Evolutionary conservation across 2,888 invertebrate genomes (phyloP), one percentile per base, ranked within the genome.

Genomic region (Tromatobia lineatoria): DNA sequence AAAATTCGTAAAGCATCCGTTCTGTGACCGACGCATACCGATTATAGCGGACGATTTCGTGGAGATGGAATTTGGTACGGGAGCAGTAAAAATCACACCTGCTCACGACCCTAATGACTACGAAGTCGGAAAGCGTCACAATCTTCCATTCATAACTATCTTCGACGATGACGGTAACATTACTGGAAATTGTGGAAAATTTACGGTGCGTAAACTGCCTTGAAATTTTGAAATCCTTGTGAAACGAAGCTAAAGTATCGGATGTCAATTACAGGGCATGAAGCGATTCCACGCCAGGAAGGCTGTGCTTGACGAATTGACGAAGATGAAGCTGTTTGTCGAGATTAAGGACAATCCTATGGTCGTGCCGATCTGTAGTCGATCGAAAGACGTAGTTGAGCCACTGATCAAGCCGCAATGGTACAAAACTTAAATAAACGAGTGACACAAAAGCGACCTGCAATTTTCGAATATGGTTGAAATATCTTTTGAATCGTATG

Each of bases 21-120:
- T 99, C 93, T 95, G 97, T 82, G 95, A 96, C 75, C 95, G 99
- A 78, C 95, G 95, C 85, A 94, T 99, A 87, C 98, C 99, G 0
- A 96, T 99, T 88, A 95, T 99, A 15, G 96, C 96, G 66, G 99
- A 99, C 92, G 96, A 97, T 1, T 99, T 98, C 92, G 99, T 99
- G 0, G 99, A 99, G 90, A 97, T 96, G 94, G 96, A 96, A 83
- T 99, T 99, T 93, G 99, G 99, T 90, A 99, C 99, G 76, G 98
- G 99, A 88, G 99, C 99, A 82, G 99, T 99, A 0, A 99, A 99
- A 94, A 98, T 99, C 84, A 99, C 99, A 0, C 99, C 99, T 0
- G 99, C 99, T 2, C 99, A 99, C 94, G 99, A 99, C 94, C 97
- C 96, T 47, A 98, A 98, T 91, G 99, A 99, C 95, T 99, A 99